Evolutionary conservation across 2,797 vertebrate species (phyloP).

Genomic region (Lophotriccus pileatus): DNA sequence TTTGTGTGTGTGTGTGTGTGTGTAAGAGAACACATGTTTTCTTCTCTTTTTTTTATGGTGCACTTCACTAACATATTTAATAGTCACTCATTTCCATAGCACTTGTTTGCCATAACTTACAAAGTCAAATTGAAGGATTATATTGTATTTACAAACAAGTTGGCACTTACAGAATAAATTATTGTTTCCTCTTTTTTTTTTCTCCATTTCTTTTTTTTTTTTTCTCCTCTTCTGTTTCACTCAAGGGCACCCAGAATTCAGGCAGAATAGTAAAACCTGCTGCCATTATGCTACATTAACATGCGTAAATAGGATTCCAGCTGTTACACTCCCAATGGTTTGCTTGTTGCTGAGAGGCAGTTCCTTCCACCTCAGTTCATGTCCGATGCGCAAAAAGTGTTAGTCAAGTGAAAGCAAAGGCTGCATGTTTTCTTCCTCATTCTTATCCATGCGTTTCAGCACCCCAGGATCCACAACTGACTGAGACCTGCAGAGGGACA

Average conservation of each 20-base stretch:
- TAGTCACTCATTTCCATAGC: slow-evolving; percentile 59
- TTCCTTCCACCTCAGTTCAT: slow-evolving; percentile 60
- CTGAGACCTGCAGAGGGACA: slow-evolving; percentile 85
- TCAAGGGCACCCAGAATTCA: slow-evolving; percentile 66
- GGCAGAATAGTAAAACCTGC: slow-evolving; percentile 67
- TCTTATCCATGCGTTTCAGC: slow-evolving; percentile 91
- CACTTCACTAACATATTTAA: slow-evolving; percentile 53
- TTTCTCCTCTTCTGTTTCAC: slow-evolving; percentile 57
- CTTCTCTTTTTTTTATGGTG: slow-evolving; percentile 61
- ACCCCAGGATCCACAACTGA: slow-evolving; percentile 96
- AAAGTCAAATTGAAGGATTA: slow-evolving; percentile 72
- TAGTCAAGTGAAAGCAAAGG: slow-evolving; percentile 97
- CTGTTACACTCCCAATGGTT: slow-evolving; percentile 56
- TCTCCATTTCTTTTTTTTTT: slow-evolving; percentile 1
- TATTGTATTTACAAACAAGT: slow-evolving; percentile 86
- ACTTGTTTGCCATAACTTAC: slow-evolving; percentile 72
- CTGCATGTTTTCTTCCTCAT: slow-evolving; percentile 96
- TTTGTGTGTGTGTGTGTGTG: background rate
- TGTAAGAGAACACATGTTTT: background rate
- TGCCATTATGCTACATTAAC: slow-evolving; percentile 77
- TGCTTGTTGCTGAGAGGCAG: slow-evolving; percentile 64
- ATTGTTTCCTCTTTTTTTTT: slow-evolving; percentile 55
- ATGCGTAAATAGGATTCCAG: slow-evolving; percentile 70
- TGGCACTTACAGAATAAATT: slow-evolving; percentile 97
- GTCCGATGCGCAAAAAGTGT: slow-evolving; percentile 40